Evolutionary conservation across 2,888 invertebrate genomes (phyloP).

Genomic region (Epirrhoe tristata): DNA sequence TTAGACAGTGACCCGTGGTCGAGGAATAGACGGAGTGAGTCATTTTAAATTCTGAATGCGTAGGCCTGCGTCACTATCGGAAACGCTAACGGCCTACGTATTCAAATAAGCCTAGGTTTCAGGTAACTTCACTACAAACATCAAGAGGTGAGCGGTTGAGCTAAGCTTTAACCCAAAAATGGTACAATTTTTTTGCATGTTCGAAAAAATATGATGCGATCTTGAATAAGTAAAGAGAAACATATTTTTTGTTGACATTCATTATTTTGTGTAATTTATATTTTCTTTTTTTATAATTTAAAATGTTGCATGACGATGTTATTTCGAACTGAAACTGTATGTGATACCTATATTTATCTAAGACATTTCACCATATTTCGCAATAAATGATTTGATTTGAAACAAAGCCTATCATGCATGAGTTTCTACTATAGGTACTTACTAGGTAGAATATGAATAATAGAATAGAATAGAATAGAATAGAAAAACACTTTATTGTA

Average conservation of each 20-base stretch:
- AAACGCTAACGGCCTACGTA: slow-evolving; percentile 75
- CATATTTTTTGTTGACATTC: too few relatives aligned
- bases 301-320: too few relatives aligned
- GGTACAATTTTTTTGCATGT: background rate
- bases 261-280: too few relatives aligned
- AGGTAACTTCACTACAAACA: slow-evolving; percentile 12
- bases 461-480: too few relatives aligned
- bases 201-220: background rate
- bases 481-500: too few relatives aligned
- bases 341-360: too few relatives aligned
- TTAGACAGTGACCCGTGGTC: slow-evolving; percentile 22
- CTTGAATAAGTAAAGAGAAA: too few relatives aligned
- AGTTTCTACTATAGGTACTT: background rate
- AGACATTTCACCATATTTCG: too few relatives aligned
- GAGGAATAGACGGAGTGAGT: slow-evolving; percentile 43
- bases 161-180: background rate
- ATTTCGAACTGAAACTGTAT: too few relatives aligned
- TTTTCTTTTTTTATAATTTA: too few relatives aligned
- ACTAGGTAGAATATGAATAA: background rate
- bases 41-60: slow-evolving; percentile 69
- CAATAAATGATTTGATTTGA: too few relatives aligned
- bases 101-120: slow-evolving; percentile 59
- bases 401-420: background rate
- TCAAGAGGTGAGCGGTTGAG: slow-evolving; percentile 5
- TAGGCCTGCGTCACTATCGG: slow-evolving; percentile 75